Evolutionary conservation across 1,140 invertebrate species (phyloP), one percentile per base, ranked within the genome.

Genomic region (Harlomillsia oculata): DNA sequence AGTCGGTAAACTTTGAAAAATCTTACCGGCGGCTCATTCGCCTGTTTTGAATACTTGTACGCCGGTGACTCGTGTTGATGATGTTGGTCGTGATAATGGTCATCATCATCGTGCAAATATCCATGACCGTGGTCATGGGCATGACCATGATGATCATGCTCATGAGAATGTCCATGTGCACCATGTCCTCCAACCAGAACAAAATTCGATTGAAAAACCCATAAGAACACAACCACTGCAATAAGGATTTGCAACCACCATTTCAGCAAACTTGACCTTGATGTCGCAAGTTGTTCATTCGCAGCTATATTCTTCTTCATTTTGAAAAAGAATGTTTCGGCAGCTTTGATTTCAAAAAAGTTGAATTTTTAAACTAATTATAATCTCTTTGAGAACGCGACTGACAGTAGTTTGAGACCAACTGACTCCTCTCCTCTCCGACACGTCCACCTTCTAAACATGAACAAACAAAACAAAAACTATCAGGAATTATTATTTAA

Each of bases 31-130:
- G 43, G 28, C 40, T 63, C 73, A 64, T 89, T 89, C 5, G 84
- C 84, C 68, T 76, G 71, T 70, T 77, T 77, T 0, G 83, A 83
- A 70, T 88, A 88, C 69, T 87, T 88, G 68, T 77, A 88, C 20
- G 81, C 72, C 11, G 84, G 78, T 11, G 75, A 62, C 67, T 84
- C 80, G 18, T 77, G 68, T 32, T 66, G 39, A 37, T 65, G 39
- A 14, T 49, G 53, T 40, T 64, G 59, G 25, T 45, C 37, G 34
- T 67, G 68, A 21, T 45, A 59, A 40, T 77, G 61, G 20, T 77
- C 60, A 28, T 66, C 56, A 52, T 73, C 69, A 41, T 68, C 68
- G 52, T 72, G 69, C 45, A 66, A 57, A 58, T 73, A 71, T 29
- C 65, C 67, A 63, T 78, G 71, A 43, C 63, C 53, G 29, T 65